These are phyloP conservation scores for Hycleus cichorii DNA, from an alignment of 1,140 invertebrate species.

Conservation along the genomic window DNA sequence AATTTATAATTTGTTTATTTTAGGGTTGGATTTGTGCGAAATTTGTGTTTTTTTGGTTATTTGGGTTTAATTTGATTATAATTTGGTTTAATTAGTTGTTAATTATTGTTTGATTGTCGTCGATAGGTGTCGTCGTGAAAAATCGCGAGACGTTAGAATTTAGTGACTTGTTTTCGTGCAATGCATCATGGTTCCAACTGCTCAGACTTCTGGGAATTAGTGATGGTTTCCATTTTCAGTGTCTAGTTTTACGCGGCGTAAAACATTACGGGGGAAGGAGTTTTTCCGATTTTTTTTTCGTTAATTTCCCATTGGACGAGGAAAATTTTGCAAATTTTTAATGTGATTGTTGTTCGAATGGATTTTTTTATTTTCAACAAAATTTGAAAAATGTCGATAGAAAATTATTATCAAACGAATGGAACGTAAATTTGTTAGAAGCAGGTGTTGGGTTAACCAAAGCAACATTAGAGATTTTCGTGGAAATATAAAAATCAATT, in stretches of 20 bases:
- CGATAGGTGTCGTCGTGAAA: neutral
- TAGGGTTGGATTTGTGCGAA: too few relatives aligned
- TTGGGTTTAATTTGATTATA: too few relatives aligned
- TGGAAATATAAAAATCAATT: too few relatives aligned
- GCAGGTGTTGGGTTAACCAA: constrained; percentile 40
- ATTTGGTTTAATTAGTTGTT: too few relatives aligned
- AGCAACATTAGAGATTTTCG: too few relatives aligned
- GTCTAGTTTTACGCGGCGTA: constrained; percentile 35
- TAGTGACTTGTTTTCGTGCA: constrained; percentile 5
- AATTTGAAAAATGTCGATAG: constrained; percentile 22
- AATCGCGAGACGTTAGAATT: neutral
- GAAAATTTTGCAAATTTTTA: too few relatives aligned
- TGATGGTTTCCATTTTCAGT: constrained; percentile 41
- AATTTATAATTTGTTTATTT: too few relatives aligned
- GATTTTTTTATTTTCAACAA: neutral
- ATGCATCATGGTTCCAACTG: constrained; percentile 31
- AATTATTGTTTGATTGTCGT: too few relatives aligned
- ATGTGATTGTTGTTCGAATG: neutral
- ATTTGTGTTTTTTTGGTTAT: too few relatives aligned
- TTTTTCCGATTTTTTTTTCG: neutral
- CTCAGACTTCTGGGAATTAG: constrained; percentile 39
- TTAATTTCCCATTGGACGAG: neutral
- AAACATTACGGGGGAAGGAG: constrained; percentile 20
- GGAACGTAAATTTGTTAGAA: constrained; percentile 29
- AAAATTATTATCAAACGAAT: constrained; percentile 26